Base-by-base conservation (phyloP, 2,888 invertebrate species). In the Augiades crinisus region DNA sequence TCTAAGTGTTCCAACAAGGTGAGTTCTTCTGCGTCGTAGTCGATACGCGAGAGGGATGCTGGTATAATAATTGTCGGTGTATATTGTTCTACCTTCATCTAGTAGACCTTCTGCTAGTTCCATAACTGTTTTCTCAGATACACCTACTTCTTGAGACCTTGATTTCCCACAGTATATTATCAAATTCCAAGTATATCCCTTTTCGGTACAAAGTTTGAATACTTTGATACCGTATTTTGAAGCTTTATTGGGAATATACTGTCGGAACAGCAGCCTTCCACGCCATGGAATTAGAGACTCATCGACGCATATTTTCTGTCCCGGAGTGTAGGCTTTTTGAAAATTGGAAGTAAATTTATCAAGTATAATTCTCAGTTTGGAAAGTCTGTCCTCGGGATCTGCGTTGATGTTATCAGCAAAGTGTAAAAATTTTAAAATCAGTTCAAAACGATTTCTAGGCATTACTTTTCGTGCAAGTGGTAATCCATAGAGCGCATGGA, bases 1-100 rank as follows among this genome's bases (percentile, higher is more conserved):
- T 19, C 19, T 19, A 19, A 19, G 19, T 19, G 19, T 19, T 19
- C 19, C 19, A 19, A 19, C 19, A 19, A 19, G 19, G 19, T 19
- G 19, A 19, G 19, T 19, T 19, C 19, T 19, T 19, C 19, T 19
- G 19, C 19, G 19, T 19, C 19, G 19, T 5, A 19, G 19, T 19
- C 19, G 19, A 19, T 19, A 19, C 19, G 19, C 19, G 19, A 19
- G 19, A 19, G 19, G 19, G 19, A 30, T 34, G 33, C 14, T 38
- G 30, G 12, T 50, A 31, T 38, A 30, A 41, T 31, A 36, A 27
- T 43, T 30, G 33, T 33, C 27, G n/a, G n/a, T n/a, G n/a, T n/a
- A n/a, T n/a, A n/a, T n/a, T n/a, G n/a, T n/a, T n/a, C n/a, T n/a
- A n/a, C n/a, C n/a, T n/a, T n/a, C n/a, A n/a, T n/a, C n/a, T n/a